phyloP scores from a whole-genome alignment of 2,888 invertebrate species.

The Mesorhabditis spiculigera region DNA sequence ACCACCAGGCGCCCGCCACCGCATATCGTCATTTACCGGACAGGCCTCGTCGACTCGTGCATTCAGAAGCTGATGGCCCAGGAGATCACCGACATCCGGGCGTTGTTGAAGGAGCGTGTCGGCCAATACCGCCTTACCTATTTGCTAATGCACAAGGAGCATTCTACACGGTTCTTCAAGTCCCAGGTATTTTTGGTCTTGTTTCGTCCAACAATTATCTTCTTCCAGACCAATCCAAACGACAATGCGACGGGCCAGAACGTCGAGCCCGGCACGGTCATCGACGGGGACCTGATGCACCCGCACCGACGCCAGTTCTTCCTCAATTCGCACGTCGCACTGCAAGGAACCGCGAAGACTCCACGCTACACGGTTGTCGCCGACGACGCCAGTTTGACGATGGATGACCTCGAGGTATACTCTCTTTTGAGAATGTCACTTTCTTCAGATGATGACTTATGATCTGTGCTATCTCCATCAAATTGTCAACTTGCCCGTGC shows the following conservation, averaged over 20 bases:
- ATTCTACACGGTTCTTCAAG: slow-evolving; percentile 35
- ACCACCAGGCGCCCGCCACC: slow-evolving; percentile 15
- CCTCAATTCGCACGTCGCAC: slow-evolving; percentile 49
- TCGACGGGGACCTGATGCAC: slow-evolving; percentile 39
- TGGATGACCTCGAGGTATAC: slow-evolving; percentile 38
- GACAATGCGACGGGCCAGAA: slow-evolving; percentile 35
- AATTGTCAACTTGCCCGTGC: slow-evolving; percentile 42
- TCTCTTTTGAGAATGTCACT: too few relatives aligned
- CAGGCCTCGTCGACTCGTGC: slow-evolving; percentile 35
- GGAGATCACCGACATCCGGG: slow-evolving; percentile 42
- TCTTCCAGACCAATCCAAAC: slow-evolving; percentile 8
- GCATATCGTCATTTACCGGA: slow-evolving; percentile 38
- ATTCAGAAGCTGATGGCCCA: slow-evolving; percentile 31
- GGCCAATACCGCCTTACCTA: slow-evolving; percentile 18
- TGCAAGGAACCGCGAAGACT: slow-evolving; percentile 51
- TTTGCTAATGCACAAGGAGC: slow-evolving; percentile 44
- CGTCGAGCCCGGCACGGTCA: slow-evolving; percentile 43
- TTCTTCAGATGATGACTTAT: slow-evolving; percentile 28
- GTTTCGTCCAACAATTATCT: too few relatives aligned
- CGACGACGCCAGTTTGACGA: slow-evolving; percentile 33
- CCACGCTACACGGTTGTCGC: slow-evolving; percentile 49
- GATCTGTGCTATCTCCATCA: slow-evolving; percentile 44
- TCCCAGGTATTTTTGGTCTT: slow-evolving; percentile 6
- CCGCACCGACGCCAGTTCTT: slow-evolving; percentile 47
- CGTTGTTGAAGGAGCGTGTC: slow-evolving; percentile 16